Base-by-base conservation (phyloP, 1,140 invertebrate genomes). In the Drosophila hydei region DNA sequence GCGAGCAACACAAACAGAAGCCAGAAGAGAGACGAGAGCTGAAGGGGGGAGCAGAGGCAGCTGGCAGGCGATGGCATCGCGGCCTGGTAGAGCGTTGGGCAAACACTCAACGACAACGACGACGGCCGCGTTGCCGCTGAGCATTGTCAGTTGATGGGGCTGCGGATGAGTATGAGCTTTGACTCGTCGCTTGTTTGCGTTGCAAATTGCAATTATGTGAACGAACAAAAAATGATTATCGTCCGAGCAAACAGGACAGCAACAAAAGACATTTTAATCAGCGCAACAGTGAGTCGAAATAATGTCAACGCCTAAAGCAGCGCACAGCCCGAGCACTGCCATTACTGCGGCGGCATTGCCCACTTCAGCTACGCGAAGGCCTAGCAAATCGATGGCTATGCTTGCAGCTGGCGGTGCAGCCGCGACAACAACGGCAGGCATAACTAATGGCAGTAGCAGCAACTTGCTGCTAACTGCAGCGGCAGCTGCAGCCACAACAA, bases 121-220 rank as follows among this genome's bases (percentile, higher is more conserved):
- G 61, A 51, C 60, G 36, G 21, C 55, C 48, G 42, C 38, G 58
- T 19, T 56, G 30, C 42, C 48, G 33, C 19, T 61, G 40, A 60
- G 60, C 62, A 52, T 62, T 51, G 58, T 23, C 47, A 75, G 59
- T 64, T 51, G 65, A 74, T 59, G 64, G 60, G 58, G 51, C 50
- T 58, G 58, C 51, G 43, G 12, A 30, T 38, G 21, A 61, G 12
- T 45, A 59, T 72, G 56, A 81, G 76, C 70, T 75, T 54, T 27
- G 60, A 56, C 59, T 36, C 67, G 23, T 27, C 4, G 38, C 47
- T 73, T 70, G 72, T 76, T 88, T 87, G 83, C 83, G 52, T 68
- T 70, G 72, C 78, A 87, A 85, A 88, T 88, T 87, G 83, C 78
- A 87, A 88, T 83, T 88, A 88, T 75, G 67, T 48, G 50, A 64